Evolutionary conservation across 2,888 invertebrate genomes (phyloP).

Genomic region (Agrochola circellaris): DNA sequence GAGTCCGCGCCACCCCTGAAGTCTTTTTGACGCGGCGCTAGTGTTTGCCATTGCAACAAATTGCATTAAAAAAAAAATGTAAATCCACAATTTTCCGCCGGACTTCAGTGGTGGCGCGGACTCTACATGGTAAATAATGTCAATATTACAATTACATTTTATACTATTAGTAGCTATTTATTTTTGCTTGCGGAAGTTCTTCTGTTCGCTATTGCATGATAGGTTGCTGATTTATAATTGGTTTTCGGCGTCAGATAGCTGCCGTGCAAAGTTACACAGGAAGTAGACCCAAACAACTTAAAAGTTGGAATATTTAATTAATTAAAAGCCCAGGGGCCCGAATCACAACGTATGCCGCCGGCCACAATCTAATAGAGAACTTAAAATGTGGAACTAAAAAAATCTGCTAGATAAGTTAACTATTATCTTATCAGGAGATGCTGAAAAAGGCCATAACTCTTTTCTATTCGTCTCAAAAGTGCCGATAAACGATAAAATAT

Average conservation of each 20-base stretch:
- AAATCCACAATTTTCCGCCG: too few species aligned
- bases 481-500: background rate
- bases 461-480: constrained; percentile 12
- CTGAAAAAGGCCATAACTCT: background rate
- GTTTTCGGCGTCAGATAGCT: background rate
- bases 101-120: too few species aligned
- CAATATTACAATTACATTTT: too few species aligned
- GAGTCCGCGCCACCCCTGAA: too few species aligned
- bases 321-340: background rate
- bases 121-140: background rate
- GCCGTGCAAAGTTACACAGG: background rate
- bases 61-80: too few species aligned
- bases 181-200: background rate
- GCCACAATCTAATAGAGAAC: constrained; percentile 11
- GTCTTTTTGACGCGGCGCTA: too few species aligned
- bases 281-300: background rate
- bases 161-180: background rate
- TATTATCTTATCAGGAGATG: constrained; percentile 11
- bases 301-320: background rate
- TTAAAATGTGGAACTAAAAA: constrained; percentile 4
- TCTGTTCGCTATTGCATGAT: background rate
- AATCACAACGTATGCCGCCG: background rate
- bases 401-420: constrained; percentile 16
- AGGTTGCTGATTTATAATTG: background rate
- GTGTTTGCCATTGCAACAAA: too few species aligned